A percentile compares a stretch with the other conserved stretches of the same genome.
Conservation (phyloP, 2,888 invertebrate genomes). For the Calameuta filiformis region DNA sequence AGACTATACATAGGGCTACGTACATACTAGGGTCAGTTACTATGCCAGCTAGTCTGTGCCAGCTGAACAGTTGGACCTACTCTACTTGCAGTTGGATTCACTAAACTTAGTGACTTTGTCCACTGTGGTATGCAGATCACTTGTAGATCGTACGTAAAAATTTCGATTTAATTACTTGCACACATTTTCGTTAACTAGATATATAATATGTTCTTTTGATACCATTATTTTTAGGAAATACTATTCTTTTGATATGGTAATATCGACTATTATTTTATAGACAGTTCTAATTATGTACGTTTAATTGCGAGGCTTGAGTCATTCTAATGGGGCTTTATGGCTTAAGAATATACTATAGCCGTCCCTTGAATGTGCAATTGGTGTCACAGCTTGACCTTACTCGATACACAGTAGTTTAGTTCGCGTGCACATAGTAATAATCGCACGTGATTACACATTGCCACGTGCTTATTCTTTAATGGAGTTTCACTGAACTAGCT, state of each 20-base stretch:
- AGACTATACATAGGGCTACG: slow-evolving; percentile 19
- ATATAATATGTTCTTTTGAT: neutral
- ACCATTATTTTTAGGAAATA: neutral
- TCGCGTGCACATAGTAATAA: neutral
- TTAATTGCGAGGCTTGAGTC: neutral
- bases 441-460: neutral
- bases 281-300: neutral
- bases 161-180: neutral
- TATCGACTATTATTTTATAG: neutral
- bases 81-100: slow-evolving; percentile 29
- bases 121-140: neutral
- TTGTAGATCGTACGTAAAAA: neutral
- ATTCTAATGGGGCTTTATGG: neutral
- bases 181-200: neutral
- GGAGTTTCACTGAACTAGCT: neutral
- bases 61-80: neutral
- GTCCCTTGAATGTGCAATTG: neutral
- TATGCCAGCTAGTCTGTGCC: neutral
- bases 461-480: neutral
- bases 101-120: slow-evolving; percentile 29
- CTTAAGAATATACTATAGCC: neutral
- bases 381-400: neutral
- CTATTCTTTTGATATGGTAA: neutral
- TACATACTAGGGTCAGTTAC: slow-evolving; percentile 9
- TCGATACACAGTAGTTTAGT: neutral